Evolutionary conservation across 2,888 invertebrate species (phyloP), one percentile per base, ranked within the genome.

Genomic region (Phalera bucephala): DNA sequence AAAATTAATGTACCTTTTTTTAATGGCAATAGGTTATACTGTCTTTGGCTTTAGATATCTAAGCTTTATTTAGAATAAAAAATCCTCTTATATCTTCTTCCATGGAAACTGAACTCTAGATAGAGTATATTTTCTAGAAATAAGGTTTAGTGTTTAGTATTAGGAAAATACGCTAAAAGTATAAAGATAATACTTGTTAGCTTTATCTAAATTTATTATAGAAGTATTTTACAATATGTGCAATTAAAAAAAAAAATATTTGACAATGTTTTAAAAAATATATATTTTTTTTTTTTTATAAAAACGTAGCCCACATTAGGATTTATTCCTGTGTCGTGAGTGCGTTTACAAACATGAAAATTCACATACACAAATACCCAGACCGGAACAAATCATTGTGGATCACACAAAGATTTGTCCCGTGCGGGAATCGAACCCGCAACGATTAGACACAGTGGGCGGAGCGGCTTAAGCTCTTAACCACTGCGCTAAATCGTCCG

Each of bases 21-120:
- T 58, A 44, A 43, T 34, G 26, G 40, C 47, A 54, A 51, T 58
- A 58, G n/a, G n/a, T n/a, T n/a, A 54, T 37, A 40, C 58, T 54
- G 55, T 58, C 51, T 46, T 34, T 43, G 46, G 43, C 40, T 39
- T 32, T 47, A 40, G 39, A 38, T 44, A n/a, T n/a, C n/a, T n/a
- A 45, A 50, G 46, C 32, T 44, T 43, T n/a, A n/a, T n/a, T 32
- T 40, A 22, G 33, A 36, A n/a, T n/a, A n/a, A 37, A 40, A 38
- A 43, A 40, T 40, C 22, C 31, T 15, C n/a, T n/a, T n/a, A 3
- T n/a, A 28, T 28, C 36, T 40, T 31, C n/a, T 29, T 22, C 22
- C 20, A 15, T 41, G 34, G 40, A 40, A 31, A 29, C 40, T 34
- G 36, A 34, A 43, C 33, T 38, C n/a, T 54, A 33, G 5, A 15